phyloP scores from a whole-genome alignment of 2,113 vertebrate genomes.

The Glareola pratincola region DNA sequence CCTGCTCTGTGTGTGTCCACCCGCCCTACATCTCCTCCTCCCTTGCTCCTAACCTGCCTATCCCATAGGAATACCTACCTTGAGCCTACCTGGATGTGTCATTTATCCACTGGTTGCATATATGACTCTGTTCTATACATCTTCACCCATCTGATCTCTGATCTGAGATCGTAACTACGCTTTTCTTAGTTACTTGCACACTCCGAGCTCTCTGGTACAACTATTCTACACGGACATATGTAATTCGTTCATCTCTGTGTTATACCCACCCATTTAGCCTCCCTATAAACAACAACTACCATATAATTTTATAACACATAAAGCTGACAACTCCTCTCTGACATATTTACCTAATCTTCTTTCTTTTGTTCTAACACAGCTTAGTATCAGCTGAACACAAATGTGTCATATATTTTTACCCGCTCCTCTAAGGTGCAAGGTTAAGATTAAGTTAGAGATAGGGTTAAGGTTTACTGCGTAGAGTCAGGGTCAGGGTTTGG shows the following conservation, averaged over 20 bases:
- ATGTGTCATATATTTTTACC: background rate
- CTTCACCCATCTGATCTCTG: background rate
- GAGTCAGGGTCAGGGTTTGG: background rate
- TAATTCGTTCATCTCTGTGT: background rate
- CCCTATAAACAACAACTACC: accelerated
- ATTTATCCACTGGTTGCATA: background rate
- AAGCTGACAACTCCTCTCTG: background rate
- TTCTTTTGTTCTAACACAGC: background rate
- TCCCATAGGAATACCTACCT: background rate
- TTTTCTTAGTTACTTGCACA: background rate
- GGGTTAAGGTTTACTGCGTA: background rate
- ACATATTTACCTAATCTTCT: background rate
- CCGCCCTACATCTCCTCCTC: background rate
- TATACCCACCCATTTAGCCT: background rate
- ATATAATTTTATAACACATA: background rate
- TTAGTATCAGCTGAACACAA: background rate
- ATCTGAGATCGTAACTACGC: background rate
- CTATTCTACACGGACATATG: background rate
- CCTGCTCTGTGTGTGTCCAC: background rate
- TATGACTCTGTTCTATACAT: background rate
- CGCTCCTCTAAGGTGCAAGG: background rate
- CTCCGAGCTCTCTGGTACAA: background rate
- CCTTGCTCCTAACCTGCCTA: background rate
- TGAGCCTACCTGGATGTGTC: background rate
- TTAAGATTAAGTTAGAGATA: background rate